Evolutionary conservation across 2,888 invertebrate species (phyloP).

Genomic region (Cremastinae sp.): DNA sequence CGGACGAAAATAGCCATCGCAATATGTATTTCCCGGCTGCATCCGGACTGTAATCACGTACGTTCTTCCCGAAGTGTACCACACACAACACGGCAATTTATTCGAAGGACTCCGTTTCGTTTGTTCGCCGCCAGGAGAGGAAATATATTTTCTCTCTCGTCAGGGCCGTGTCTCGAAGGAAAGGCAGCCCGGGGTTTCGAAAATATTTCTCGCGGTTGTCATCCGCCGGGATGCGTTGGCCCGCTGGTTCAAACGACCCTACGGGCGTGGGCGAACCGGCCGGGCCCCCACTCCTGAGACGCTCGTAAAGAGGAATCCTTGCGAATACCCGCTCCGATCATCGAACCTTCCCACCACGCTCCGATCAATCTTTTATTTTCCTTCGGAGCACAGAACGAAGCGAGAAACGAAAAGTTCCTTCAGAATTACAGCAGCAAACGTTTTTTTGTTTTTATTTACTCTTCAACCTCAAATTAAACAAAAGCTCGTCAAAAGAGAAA

Average conservation of each 20-base stretch:
- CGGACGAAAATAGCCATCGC: background rate
- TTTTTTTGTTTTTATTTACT: too few relatives aligned
- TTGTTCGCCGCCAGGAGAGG: slow-evolving; percentile 43
- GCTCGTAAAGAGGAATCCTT: slow-evolving; percentile 11
- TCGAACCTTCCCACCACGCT: too few relatives aligned
- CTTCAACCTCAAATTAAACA: too few relatives aligned
- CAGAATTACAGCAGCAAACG: too few relatives aligned
- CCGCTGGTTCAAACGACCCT: slow-evolving; percentile 46
- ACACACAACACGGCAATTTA: slow-evolving; percentile 11
- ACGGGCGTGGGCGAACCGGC: slow-evolving; percentile 56
- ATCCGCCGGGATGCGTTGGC: slow-evolving; percentile 15
- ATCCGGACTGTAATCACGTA: slow-evolving; percentile 51
- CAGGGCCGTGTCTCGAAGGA: slow-evolving; percentile 47
- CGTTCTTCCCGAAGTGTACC: slow-evolving; percentile 1
- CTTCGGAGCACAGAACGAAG: too few relatives aligned
- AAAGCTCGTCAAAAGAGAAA: too few relatives aligned
- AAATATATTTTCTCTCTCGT: slow-evolving; percentile 18
- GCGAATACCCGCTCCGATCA: background rate
- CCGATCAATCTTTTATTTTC: too few relatives aligned
- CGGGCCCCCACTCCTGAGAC: background rate
- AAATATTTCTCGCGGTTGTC: slow-evolving; percentile 29
- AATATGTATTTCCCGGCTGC: slow-evolving; percentile 38
- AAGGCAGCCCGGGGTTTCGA: slow-evolving; percentile 36
- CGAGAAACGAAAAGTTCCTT: too few relatives aligned
- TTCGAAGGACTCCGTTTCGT: slow-evolving; percentile 32